Evolutionary conservation across 2,888 invertebrate species (phyloP).

Genomic region (Oxyteleia sp.): DNA sequence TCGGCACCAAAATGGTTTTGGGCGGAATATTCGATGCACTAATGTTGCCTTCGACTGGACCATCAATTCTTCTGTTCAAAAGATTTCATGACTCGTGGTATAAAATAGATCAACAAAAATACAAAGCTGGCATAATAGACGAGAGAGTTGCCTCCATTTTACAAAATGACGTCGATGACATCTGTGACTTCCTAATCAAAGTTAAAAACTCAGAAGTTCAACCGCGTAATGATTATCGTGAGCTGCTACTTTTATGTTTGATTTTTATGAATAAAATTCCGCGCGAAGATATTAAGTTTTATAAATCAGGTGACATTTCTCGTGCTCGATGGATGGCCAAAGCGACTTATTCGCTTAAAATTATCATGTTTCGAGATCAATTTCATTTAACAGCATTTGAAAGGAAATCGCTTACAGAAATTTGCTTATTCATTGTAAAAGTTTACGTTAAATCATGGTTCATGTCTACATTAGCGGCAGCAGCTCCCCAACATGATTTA

Average conservation of each 20-base stretch:
- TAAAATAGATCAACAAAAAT: conserved; percentile 59
- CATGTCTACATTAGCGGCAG: conserved; percentile 38
- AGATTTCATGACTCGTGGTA: conserved; percentile 69
- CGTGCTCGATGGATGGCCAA: too few species aligned
- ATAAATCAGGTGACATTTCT: conserved; percentile 15
- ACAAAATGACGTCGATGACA: too few species aligned
- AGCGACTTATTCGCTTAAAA: not conserved
- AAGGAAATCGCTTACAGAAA: conserved; percentile 42
- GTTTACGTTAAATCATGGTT: conserved; percentile 53
- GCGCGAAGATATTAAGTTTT: too few species aligned
- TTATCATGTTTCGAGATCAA: conserved; percentile 71
- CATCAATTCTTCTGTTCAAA: conserved; percentile 72
- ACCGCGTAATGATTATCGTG: too few species aligned
- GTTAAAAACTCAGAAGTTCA: too few species aligned
- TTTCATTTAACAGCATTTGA: conserved; percentile 70
- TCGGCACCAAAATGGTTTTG: conserved; percentile 54
- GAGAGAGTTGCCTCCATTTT: conserved; percentile 15
- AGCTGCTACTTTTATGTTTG: too few species aligned
- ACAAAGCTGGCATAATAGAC: conserved; percentile 38
- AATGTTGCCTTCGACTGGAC: conserved; percentile 66
- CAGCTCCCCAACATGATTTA: conserved; percentile 70
- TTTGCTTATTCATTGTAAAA: conserved; percentile 26
- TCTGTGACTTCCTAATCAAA: too few species aligned
- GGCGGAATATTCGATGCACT: conserved; percentile 59
- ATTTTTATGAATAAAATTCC: too few species aligned